Percentiles rank a stretch among this genome's conserved stretches.
Evolutionary conservation across 2,113 vertebrate genomes (phyloP).

Genomic region (Rhodinocichla rosea): DNA sequence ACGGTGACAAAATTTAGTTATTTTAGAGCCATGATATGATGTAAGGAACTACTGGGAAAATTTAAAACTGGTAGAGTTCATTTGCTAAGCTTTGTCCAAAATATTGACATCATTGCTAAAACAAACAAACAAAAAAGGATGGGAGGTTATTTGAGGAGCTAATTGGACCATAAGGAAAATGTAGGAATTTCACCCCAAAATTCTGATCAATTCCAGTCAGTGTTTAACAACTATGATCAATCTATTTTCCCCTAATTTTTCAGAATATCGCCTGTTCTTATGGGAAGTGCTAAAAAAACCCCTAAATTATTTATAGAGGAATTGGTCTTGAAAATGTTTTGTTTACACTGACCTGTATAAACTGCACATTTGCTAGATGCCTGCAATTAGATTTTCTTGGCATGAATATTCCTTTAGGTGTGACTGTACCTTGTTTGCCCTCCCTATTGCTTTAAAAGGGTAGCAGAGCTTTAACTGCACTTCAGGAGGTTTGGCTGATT

Average conservation of each 20-base stretch:
- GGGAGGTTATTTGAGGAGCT: not conserved
- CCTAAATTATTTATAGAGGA: not conserved
- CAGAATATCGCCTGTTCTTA: not conserved
- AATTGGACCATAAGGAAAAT: not conserved
- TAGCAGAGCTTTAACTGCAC: not conserved
- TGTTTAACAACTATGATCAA: not conserved
- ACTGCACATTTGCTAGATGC: not conserved
- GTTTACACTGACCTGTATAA: not conserved
- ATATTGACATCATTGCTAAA: not conserved
- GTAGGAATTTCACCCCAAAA: not conserved
- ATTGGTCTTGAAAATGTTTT: not conserved
- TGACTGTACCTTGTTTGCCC: not conserved
- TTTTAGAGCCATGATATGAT: not conserved
- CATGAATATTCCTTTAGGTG: not conserved
- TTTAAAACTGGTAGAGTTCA: not conserved
- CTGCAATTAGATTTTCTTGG: not conserved
- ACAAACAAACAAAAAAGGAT: not conserved
- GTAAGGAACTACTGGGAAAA: not conserved
- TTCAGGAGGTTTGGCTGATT: not conserved
- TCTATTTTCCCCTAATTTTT: not conserved
- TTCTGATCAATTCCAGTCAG: not conserved
- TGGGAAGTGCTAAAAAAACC: not conserved
- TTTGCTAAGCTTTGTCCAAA: not conserved
- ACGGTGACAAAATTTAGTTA: not conserved
- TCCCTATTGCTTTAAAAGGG: not conserved